Conservation (phyloP, 2,113 vertebrate species). For the Halichoeres trimaculatus region DNA sequence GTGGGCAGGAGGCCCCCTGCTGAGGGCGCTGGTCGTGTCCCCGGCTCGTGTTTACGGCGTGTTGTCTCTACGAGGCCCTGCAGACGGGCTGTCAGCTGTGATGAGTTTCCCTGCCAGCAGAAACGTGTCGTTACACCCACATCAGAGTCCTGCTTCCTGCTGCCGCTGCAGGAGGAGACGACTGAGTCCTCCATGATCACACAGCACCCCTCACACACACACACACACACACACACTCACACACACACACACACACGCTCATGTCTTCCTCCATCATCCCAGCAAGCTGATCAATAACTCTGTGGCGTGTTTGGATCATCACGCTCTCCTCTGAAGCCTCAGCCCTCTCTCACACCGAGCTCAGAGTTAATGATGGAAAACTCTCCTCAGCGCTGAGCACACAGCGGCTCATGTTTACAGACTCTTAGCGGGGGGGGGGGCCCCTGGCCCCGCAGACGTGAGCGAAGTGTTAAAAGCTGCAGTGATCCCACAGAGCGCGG, state of each 20-base stretch:
- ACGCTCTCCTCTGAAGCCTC: too few relatives aligned
- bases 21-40: not conserved
- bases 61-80: not conserved
- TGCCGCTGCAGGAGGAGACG: slow-evolving; percentile 8
- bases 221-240: too few relatives aligned
- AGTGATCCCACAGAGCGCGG: too few relatives aligned
- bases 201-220: too few relatives aligned
- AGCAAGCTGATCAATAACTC: too few relatives aligned
- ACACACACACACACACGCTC: too few relatives aligned
- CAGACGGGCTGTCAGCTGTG: slow-evolving; percentile 37
- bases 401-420: slow-evolving; percentile 13
- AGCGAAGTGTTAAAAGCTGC: too few relatives aligned
- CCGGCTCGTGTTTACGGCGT: slow-evolving; percentile 30
- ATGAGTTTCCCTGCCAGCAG: slow-evolving; percentile 51
- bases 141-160: not conserved
- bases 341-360: too few relatives aligned
- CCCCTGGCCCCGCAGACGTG: not conserved
- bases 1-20: slow-evolving; percentile 14
- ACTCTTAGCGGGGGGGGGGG: slow-evolving; percentile 35
- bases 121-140: slow-evolving; percentile 53
- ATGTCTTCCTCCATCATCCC: too few relatives aligned
- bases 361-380: slow-evolving; percentile 71
- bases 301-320: too few relatives aligned
- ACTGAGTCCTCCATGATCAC: not conserved
- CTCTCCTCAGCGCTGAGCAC: slow-evolving; percentile 41